Evolutionary conservation across 2,888 invertebrate species (phyloP).

Genomic region (Autographa pulchrina): DNA sequence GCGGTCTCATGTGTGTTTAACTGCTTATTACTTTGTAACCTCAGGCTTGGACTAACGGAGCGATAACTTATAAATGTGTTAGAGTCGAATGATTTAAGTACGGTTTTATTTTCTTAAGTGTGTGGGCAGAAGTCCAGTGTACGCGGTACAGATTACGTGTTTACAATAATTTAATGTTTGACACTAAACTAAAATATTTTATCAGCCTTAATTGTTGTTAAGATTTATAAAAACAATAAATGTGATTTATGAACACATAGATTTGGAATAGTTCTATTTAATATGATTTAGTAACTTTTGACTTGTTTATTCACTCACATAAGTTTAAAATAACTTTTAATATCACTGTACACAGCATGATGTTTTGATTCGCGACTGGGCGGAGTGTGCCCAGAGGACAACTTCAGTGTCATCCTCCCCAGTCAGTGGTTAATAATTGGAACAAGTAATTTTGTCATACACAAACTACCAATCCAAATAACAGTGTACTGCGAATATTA

Average conservation of each 20-base stretch:
- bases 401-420: constrained; percentile 72
- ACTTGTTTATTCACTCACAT: too few relatives aligned
- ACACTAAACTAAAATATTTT: constrained; percentile 46
- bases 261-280: background rate
- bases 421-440: constrained; percentile 76
- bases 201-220: constrained; percentile 37
- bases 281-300: background rate
- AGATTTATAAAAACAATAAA: constrained; percentile 1
- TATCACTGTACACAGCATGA: background rate
- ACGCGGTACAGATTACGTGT: constrained; percentile 27
- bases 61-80: constrained; percentile 68
- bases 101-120: constrained; percentile 32
- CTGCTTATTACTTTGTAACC: constrained; percentile 82
- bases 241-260: constrained; percentile 9
- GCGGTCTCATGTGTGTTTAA: constrained; percentile 79
- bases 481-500: constrained; percentile 72
- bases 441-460: constrained; percentile 68
- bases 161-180: constrained; percentile 47
- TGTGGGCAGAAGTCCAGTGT: constrained; percentile 44
- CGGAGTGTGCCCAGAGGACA: constrained; percentile 76
- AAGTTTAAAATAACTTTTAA: too few relatives aligned
- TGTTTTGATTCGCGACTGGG: constrained; percentile 66
- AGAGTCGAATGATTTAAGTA: constrained; percentile 64
- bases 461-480: constrained; percentile 63
- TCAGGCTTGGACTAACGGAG: constrained; percentile 78